phyloP scores from a whole-genome alignment of 2,888 invertebrate genomes.

The Nasonia oneida region DNA sequence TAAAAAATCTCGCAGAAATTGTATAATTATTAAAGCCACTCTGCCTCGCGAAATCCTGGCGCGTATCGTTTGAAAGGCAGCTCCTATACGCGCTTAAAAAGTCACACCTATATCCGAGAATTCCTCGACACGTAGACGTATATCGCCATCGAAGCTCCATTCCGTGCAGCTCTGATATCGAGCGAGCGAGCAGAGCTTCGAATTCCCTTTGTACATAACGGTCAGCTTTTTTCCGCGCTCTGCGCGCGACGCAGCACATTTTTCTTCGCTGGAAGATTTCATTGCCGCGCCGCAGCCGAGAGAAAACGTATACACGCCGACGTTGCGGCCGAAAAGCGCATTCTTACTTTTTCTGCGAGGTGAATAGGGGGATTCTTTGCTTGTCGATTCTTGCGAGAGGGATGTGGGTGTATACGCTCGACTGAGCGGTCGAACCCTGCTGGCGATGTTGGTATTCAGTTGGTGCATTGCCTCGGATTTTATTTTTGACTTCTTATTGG shows the following conservation, averaged over 20 bases:
- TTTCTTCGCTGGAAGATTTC: slow-evolving; percentile 4
- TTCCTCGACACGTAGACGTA: not conserved
- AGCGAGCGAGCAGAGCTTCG: not conserved
- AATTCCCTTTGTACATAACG: not conserved
- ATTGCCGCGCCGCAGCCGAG: not conserved
- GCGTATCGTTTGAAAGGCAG: no score
- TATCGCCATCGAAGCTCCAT: not conserved
- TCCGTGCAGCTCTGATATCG: not conserved
- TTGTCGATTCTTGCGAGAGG: not conserved
- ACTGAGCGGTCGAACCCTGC: not conserved
- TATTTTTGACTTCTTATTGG: no score
- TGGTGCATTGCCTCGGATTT: not conserved
- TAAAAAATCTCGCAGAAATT: no score
- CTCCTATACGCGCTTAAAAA: no score
- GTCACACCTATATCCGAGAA: no score
- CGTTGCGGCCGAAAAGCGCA: not conserved
- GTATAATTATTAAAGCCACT: no score
- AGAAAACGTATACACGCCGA: not conserved
- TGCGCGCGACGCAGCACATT: not conserved
- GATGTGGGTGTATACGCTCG: not conserved
- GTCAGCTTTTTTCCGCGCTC: not conserved
- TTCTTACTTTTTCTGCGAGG: not conserved
- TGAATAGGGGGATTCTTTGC: not conserved
- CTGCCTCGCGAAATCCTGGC: no score
- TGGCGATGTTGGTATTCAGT: not conserved